These are phyloP conservation scores for Zosterops borbonicus DNA, from an alignment of 2,113 vertebrate genomes.

Conservation along the genomic window DNA sequence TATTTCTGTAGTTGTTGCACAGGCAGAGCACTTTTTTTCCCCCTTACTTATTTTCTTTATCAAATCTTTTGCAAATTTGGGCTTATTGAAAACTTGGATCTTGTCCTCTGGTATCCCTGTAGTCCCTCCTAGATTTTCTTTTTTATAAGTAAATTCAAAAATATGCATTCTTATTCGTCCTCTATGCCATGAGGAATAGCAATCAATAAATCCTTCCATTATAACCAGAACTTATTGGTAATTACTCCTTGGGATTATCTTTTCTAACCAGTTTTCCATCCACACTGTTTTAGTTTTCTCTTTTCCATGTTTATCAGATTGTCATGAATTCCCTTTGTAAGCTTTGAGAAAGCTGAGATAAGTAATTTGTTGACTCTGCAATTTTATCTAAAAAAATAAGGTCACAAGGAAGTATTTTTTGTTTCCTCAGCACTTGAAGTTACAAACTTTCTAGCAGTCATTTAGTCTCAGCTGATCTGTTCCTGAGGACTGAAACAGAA, in stretches of 20 bases:
- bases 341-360: neutral
- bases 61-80: neutral
- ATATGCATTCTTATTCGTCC: neutral
- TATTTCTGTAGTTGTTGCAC: neutral
- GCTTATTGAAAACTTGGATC: neutral
- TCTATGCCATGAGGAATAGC: neutral
- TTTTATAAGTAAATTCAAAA: neutral
- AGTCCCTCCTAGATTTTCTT: neutral
- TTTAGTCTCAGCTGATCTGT: neutral
- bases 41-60: neutral
- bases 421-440: neutral
- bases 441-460: neutral
- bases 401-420: neutral
- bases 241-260: neutral
- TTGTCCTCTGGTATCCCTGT: neutral
- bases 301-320: neutral
- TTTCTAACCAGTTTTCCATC: neutral
- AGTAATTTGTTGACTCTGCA: neutral
- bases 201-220: neutral
- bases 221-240: neutral
- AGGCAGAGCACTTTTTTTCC: neutral
- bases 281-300: neutral
- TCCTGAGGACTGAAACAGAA: neutral
- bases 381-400: neutral
- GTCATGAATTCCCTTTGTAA: neutral